Conservation (phyloP, 2,113 vertebrate genomes). For the Excalfactoria chinensis region DNA sequence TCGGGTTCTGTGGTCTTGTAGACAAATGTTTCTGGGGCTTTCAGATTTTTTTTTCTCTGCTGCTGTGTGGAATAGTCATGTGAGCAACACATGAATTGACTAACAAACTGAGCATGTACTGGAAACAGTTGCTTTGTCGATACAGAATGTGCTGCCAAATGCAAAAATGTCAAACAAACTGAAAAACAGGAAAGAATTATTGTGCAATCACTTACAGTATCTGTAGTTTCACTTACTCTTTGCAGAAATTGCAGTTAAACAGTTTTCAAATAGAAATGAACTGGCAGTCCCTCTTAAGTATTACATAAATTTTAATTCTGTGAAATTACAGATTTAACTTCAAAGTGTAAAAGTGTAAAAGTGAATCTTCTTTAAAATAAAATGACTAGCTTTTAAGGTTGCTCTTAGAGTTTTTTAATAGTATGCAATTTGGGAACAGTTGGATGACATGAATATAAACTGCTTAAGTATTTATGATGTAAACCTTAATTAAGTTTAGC, state of each 20-base stretch:
- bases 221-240: background rate
- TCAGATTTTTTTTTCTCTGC: background rate
- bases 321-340: background rate
- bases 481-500: background rate
- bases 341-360: background rate
- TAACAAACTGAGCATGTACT: conserved; percentile 19
- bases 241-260: background rate
- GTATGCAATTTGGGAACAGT: background rate
- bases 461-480: background rate
- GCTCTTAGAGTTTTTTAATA: background rate
- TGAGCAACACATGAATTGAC: conserved; percentile 40
- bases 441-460: background rate
- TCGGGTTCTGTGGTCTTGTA: background rate
- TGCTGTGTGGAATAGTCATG: background rate
- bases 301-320: background rate
- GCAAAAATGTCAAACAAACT: conserved; percentile 7
- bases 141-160: conserved; percentile 33
- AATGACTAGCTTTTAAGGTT: background rate
- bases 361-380: background rate
- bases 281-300: background rate
- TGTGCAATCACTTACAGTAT: background rate
- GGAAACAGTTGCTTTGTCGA: conserved; percentile 29
- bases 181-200: background rate
- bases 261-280: background rate
- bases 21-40: background rate